Base-by-base conservation (phyloP, 2,113 vertebrate species). In the Morone saxatilis region DNA sequence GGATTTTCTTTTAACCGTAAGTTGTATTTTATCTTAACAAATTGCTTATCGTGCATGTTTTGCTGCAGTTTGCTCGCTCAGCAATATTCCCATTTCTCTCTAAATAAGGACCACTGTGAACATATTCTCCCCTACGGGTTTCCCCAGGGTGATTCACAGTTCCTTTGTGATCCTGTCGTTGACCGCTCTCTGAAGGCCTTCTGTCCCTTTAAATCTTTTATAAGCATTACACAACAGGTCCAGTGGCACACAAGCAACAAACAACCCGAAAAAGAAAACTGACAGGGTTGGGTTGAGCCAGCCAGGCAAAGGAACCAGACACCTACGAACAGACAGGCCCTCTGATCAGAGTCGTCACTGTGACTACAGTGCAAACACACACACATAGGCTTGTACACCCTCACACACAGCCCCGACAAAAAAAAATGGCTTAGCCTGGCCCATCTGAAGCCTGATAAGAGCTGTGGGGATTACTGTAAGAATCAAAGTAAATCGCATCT, bases 201-300 rank as follows among this genome's bases (percentile, higher is more conserved):
- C 89, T 94, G 92, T 88, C 92, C 87, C 93, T 95, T 95, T 95
- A 94, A 95, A 93, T 94, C 92, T 94, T 94, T 92, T 90, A 88
- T 95, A 94, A 92, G 94, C 81, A 61, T 96, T 95, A 92, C 94
- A 94, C 94, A 95, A 95, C 91, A 90, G 89, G 88, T 92, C 84
- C 75, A 90, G 87, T 90, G 84, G 88, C 90, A 88, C 91, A 89
- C 88, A 91, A 88, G 89, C 86, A 91, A 89, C 93, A 94, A 94
- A 93, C 94, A 93, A 86, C 85, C 88, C 43, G 60, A 89, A 84
- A 92, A 91, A 91, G 89, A 91, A 91, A 93, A 79, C 78, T 86
- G 85, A 78, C 78, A 12, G 79, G 87, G 88, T 81, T 78, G 84
- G 78, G 81, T 84, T 79, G 80, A 90, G 88, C 70, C 70, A 73